Evolutionary conservation across 1,140 invertebrate genomes (phyloP), one percentile per base, ranked within the genome.

Genomic region (Tribolium madens): DNA sequence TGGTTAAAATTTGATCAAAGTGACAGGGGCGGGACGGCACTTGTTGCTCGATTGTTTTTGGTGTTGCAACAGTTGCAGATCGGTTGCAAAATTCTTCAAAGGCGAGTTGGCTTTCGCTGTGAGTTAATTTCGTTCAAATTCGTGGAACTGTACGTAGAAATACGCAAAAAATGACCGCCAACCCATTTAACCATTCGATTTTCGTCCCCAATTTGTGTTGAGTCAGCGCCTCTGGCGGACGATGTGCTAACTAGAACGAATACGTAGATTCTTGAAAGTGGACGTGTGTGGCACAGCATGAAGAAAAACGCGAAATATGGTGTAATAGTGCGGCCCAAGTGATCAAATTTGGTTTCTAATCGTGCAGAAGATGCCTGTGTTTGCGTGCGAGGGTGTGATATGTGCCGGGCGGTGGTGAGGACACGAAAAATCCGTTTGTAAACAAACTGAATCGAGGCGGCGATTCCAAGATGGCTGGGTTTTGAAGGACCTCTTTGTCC

Each of bases 391-490:
- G 76, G 78, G 75, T 68, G 50, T 26, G 77, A 68, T 73, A 80
- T 80, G 74, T 73, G 64, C 53, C 50, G 64, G 73, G 78, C 72
- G 50, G 46, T 47, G 64, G 72, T 53, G 17, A 71, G 68, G 50
- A 79, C 60, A 53, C 13, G 46, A 70, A 78, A 79, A 78, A 60
- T 36, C 48, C 33, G 73, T 48, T 76, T 77, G 78, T 79, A 82
- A 81, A 81, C 81, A 81, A 78, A 81, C 73, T 78, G 50, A 75
- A 77, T 76, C 48, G 70, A 79, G 72, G 79, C 57, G 48, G 78
- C 76, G 52, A 50, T 70, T 80, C 79, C 83, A 84, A 84, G 80
- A 84, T 84, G 84, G 84, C 84, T 84, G 84, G 79, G 80, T 82
- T 79, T 84, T 84, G 79, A 82, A 70, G 79, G 75, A 64, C 78